Conservation (phyloP, 2,888 invertebrate genomes). For the Cephus sareptanus region DNA sequence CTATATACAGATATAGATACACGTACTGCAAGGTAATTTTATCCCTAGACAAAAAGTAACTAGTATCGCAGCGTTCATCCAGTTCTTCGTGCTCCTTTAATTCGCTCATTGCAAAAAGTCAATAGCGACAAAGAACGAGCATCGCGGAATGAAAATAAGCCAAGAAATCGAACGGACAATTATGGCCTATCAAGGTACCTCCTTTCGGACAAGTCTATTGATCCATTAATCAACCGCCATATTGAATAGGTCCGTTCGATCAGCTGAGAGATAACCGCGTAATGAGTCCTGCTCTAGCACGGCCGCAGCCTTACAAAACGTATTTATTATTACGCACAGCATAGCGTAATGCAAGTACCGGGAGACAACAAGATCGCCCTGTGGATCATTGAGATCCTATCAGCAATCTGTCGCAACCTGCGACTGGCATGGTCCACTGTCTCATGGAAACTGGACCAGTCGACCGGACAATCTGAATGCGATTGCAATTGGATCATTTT, state of each 20-base stretch:
- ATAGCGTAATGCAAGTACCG: constrained; percentile 10
- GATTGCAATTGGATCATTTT: not conserved
- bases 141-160: constrained; percentile 19
- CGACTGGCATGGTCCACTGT: not conserved
- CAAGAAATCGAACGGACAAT: constrained; percentile 24
- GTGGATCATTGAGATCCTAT: not conserved
- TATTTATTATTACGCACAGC: constrained; percentile 31
- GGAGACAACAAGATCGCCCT: constrained; percentile 5
- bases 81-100: not conserved
- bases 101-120: not conserved
- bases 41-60: not conserved
- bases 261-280: constrained; percentile 55
- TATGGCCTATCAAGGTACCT: constrained; percentile 10
- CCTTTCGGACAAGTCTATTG: constrained; percentile 30
- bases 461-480: not conserved
- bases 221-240: constrained; percentile 61
- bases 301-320: constrained; percentile 32
- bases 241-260: constrained; percentile 55
- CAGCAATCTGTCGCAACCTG: constrained; percentile 28
- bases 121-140: constrained; percentile 2
- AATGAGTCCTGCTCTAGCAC: constrained; percentile 50
- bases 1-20: not conserved
- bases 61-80: not conserved
- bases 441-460: not conserved
- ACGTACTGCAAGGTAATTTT: not conserved